Base-by-base conservation (phyloP, 2,888 invertebrate genomes). In the Rhaphigaster nebulosa region DNA sequence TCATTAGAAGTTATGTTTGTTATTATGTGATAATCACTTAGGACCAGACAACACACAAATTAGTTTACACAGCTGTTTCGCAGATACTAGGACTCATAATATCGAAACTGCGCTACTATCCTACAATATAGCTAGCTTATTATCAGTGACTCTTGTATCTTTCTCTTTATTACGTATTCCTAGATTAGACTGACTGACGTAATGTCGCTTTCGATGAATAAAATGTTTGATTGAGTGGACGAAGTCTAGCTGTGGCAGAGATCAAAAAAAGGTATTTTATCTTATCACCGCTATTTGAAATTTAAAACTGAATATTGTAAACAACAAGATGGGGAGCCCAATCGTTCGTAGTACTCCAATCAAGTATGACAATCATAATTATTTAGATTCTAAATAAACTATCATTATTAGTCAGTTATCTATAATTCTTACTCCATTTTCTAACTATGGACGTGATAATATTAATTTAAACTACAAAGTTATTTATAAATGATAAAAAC, bases 31-130 rank as follows among this genome's bases (percentile, higher is more conserved):
- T 76, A 38, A 76, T 76, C 70, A 76, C 70, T 76, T 76, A 76
- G 34, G 34, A 38, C 34, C 34, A 76, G 34, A 23, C 38, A 20
- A 38, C 20, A n/a, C 3, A 84, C 45, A 45, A 84, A 84, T 84
- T 84, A 84, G 84, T 84, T 84, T 26, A 84, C 45, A 50, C 84
- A 45, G 45, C 84, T 84, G 84, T 34, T 38, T 15, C n/a, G 18
- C 1, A 84, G 45, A 84, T 84, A 84, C 84, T 45, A 84, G 45
- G n/a, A 45, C 45, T 84, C 45, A 84, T 15, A 45, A 45, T 84
- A 84, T 84, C 84, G 45, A 26, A 45, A 84, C 41, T 45, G 84
- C 45, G 84, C 45, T 84, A 84, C 84, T 84, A 84, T 84, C 70
- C 70, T 76, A 76, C 34, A 38, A 76, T 76, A 76, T 76, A 76